Percentiles rank a stretch among this genome's conserved stretches.
These are phyloP conservation scores for Cepphus grylle DNA, from an alignment of 2,113 vertebrate species.

Conservation along the genomic window DNA sequence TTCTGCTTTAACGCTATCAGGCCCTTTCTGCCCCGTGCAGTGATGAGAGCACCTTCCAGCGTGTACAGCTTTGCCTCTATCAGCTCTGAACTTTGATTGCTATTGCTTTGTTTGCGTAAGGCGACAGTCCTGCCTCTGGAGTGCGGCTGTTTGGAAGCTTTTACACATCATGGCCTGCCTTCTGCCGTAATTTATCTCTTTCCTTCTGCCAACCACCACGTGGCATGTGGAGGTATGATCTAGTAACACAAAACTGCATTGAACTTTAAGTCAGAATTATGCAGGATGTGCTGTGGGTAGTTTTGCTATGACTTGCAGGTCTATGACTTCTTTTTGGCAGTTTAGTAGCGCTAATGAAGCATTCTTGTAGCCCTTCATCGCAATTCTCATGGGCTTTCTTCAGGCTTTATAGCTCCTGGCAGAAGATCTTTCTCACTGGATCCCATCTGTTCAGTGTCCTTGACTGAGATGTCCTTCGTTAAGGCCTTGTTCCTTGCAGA, in stretches of 20 bases:
- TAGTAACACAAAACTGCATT: neutral
- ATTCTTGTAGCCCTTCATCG: neutral
- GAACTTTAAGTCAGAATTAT: neutral
- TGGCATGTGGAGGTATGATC: neutral
- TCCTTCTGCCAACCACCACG: neutral
- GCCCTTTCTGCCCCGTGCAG: neutral
- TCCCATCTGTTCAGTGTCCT: neutral
- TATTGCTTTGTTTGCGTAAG: neutral
- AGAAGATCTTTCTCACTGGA: neutral
- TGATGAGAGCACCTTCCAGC: neutral
- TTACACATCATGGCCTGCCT: neutral
- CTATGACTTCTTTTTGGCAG: neutral
- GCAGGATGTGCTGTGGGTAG: neutral
- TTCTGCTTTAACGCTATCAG: neutral
- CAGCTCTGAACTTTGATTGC: neutral
- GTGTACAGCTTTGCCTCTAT: neutral
- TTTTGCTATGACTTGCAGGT: neutral
- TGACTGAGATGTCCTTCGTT: neutral
- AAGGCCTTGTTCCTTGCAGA: neutral
- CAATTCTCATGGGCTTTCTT: neutral
- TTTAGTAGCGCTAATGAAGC: neutral
- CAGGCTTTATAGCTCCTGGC: neutral
- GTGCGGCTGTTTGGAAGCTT: accelerated
- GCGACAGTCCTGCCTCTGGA: neutral
- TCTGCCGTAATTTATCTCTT: neutral